Evolutionary conservation across 2,113 vertebrate species (phyloP).

Genomic region (Leucoraja erinaceus): DNA sequence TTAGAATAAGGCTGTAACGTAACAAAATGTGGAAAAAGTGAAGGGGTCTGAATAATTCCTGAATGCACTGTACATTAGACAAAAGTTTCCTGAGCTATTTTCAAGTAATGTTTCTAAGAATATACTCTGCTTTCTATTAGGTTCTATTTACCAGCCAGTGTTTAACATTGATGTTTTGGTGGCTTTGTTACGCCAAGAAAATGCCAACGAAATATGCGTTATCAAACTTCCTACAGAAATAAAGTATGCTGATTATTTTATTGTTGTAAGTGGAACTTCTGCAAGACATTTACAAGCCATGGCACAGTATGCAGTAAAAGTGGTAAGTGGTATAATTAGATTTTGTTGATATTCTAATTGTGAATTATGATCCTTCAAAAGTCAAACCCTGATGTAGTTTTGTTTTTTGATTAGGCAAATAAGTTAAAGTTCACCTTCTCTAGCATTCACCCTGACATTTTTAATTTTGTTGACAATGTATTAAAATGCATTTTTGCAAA

Average conservation of each 20-base stretch:
- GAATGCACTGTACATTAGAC: no score
- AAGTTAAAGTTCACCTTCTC: background rate
- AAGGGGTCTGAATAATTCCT: no score
- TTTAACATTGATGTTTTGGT: slow-evolving; percentile 75
- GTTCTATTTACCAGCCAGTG: slow-evolving; percentile 10
- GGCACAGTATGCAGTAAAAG: slow-evolving; percentile 77
- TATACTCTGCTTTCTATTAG: background rate
- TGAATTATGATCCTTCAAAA: background rate
- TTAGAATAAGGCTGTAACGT: no score
- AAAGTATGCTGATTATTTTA: slow-evolving; percentile 76
- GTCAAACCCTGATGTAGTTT: background rate
- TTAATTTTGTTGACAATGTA: background rate
- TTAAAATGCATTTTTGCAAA: background rate
- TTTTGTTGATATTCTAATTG: background rate
- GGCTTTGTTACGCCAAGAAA: slow-evolving; percentile 80
- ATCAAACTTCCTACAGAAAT: slow-evolving; percentile 73
- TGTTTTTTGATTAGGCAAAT: background rate
- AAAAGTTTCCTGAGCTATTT: background rate
- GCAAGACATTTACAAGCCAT: slow-evolving; percentile 80
- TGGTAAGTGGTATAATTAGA: slow-evolving; percentile 61
- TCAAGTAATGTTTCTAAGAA: background rate
- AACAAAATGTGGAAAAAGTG: no score
- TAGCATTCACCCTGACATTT: background rate
- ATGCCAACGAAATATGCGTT: slow-evolving; percentile 84
- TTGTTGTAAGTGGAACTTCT: slow-evolving; percentile 77